Evolutionary conservation across 1,140 invertebrate genomes (phyloP), one percentile per base, ranked within the genome.

Genomic region (Platyscapa corneri): DNA sequence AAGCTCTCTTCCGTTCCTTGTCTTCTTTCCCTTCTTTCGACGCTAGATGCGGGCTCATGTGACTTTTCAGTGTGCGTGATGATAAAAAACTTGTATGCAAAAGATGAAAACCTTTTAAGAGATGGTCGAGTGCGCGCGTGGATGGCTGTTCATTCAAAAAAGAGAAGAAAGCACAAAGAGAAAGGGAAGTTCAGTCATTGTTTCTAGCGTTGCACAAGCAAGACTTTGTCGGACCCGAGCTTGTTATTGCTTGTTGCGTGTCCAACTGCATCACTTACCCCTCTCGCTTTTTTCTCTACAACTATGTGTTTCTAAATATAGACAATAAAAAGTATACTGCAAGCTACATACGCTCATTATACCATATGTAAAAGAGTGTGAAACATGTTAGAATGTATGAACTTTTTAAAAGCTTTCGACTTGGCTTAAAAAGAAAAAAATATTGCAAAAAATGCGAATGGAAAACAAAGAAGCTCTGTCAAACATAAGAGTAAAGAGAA

Each of bases 91-190:
- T 90, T 89, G 91, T 89, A 89, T 90, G 90, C 87, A 88, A 90
- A 92, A 92, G 91, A 92, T 93, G 90, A 93, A 91, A 93, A 93
- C 91, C 92, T 92, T 91, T 92, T 90, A 88, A 90, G 86, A 90
- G 89, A 89, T 86, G 87, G 88, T 88, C 88, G 77, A 78, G 89
- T 89, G 60, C n/a, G 60, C 30, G 64, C 39, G 60, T 7, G 78
- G 0, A 65, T 65, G 32, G 49, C 23, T 49, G 84, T 75, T 53
- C 39, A 18, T 27, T 88, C 87, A 88, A 87, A 88, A 89, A 89
- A 81, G 83, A 84, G 87, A 82, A 85, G 88, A 87, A 86, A 88
- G 88, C 82, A 84, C 67, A 65, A 84, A 88, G 87, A 89, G 83
- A 88, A 86, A 86, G 74, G 49, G 65, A 76, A 67, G 80, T 81